Evolutionary conservation across 2,113 vertebrate species (phyloP).

Genomic region (Ptyas mucosa): DNA sequence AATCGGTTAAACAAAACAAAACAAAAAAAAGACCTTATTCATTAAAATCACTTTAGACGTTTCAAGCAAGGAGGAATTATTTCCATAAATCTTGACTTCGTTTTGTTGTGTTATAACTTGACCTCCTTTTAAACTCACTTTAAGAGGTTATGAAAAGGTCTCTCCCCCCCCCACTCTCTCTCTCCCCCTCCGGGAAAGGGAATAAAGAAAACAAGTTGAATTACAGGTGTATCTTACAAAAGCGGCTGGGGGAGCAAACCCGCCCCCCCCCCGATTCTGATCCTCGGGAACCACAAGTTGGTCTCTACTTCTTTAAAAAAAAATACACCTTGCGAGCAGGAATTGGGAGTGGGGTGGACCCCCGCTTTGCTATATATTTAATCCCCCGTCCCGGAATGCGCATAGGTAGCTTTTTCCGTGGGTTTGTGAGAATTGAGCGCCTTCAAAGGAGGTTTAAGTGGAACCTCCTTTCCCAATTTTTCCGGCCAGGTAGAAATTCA

Average conservation of each 20-base stretch:
- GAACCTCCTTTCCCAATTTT: background rate
- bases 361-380: background rate
- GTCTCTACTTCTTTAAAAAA: background rate
- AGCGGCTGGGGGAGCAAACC: no score
- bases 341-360: no score
- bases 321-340: background rate
- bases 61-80: background rate
- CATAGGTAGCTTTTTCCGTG: background rate
- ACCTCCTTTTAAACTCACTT: slow-evolving; percentile 13
- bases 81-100: slow-evolving; percentile 20
- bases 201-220: no score
- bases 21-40: background rate
- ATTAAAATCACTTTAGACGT: background rate
- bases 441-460: background rate
- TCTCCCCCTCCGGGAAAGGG: background rate
- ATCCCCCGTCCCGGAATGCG: background rate
- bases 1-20: no score
- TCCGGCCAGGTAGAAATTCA: background rate
- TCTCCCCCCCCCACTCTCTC: no score
- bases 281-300: background rate
- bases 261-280: background rate
- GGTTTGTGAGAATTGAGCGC: background rate
- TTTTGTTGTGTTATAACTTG: slow-evolving; percentile 1
- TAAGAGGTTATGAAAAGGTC: slow-evolving; percentile 15
- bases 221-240: background rate